Evolutionary conservation across 2,797 vertebrate species (phyloP).

Genomic region (Channa striata): DNA sequence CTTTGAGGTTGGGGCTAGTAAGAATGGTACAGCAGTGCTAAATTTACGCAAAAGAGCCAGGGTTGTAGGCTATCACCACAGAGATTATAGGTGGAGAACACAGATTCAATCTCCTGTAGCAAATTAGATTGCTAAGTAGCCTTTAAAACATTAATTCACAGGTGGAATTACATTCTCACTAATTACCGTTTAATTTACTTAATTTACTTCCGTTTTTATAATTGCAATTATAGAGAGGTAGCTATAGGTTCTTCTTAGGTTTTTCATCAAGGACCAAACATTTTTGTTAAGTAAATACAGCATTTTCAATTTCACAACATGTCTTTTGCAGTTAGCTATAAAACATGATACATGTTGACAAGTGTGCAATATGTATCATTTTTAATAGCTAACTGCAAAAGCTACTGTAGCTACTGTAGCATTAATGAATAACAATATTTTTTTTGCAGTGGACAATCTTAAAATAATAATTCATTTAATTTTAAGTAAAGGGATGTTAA

Average conservation of each 20-base stretch:
- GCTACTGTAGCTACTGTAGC: no score
- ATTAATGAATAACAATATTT: neutral
- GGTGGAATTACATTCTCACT: slow-evolving; percentile 49
- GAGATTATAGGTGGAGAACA: slow-evolving; percentile 37
- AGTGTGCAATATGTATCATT: no score
- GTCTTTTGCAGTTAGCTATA: neutral
- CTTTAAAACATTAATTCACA: slow-evolving; percentile 54
- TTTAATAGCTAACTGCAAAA: no score
- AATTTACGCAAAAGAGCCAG: slow-evolving; percentile 52
- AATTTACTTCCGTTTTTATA: slow-evolving; percentile 32
- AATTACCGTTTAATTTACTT: slow-evolving; percentile 42
- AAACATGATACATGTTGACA: no score
- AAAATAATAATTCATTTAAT: no score
- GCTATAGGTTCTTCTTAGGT: neutral
- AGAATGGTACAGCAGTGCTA: slow-evolving; percentile 53
- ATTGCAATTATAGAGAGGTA: slow-evolving; percentile 31
- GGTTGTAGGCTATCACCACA: slow-evolving; percentile 21
- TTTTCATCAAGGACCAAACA: slow-evolving; percentile 8
- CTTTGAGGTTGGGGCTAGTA: slow-evolving; percentile 50
- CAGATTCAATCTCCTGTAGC: slow-evolving; percentile 37
- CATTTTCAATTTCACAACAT: no score
- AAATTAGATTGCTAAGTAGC: slow-evolving; percentile 49
- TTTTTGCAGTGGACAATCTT: no score
- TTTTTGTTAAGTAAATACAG: neutral
- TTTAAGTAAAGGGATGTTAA: no score